Evolutionary conservation across 2,888 invertebrate species (phyloP).

Genomic region (Microctonus hyperodae): DNA sequence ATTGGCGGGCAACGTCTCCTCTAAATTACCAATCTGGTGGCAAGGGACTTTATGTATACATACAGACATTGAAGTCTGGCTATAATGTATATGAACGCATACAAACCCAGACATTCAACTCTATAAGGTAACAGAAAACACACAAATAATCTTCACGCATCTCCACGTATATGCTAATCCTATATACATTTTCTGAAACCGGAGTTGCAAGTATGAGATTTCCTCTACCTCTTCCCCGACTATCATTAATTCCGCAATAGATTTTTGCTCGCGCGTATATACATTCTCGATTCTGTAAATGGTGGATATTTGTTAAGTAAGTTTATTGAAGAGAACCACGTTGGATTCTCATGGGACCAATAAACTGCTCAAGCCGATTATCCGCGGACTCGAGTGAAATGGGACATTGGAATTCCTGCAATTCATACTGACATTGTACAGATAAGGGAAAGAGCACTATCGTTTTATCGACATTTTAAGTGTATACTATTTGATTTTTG

Average conservation of each 20-base stretch:
- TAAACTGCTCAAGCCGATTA: slow-evolving; percentile 10
- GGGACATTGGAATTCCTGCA: not conserved
- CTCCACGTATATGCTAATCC: slow-evolving; percentile 17
- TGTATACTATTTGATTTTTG: not conserved
- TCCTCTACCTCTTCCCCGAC: slow-evolving; percentile 32
- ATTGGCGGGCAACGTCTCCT: slow-evolving; percentile 42
- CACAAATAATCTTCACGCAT: not conserved
- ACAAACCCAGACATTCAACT: not conserved
- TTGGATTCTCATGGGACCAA: not conserved
- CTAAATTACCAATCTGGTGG: slow-evolving; percentile 51
- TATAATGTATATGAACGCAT: not conserved
- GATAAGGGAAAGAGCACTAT: not conserved
- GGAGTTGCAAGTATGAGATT: slow-evolving; percentile 29
- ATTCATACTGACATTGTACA: not conserved
- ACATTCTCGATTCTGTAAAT: slow-evolving; percentile 10
- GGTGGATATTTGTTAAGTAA: slow-evolving; percentile 15
- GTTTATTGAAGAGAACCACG: slow-evolving; percentile 3
- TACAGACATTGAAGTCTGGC: slow-evolving; percentile 9
- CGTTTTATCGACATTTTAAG: not conserved
- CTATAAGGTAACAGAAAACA: slow-evolving; percentile 21
- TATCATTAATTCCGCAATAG: slow-evolving; percentile 49
- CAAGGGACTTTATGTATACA: slow-evolving; percentile 38
- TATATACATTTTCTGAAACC: slow-evolving; percentile 24
- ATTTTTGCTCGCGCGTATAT: slow-evolving; percentile 37
- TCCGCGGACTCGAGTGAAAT: not conserved